Conservation (phyloP, 2,113 vertebrate genomes). For the Equus przewalskii region DNA sequence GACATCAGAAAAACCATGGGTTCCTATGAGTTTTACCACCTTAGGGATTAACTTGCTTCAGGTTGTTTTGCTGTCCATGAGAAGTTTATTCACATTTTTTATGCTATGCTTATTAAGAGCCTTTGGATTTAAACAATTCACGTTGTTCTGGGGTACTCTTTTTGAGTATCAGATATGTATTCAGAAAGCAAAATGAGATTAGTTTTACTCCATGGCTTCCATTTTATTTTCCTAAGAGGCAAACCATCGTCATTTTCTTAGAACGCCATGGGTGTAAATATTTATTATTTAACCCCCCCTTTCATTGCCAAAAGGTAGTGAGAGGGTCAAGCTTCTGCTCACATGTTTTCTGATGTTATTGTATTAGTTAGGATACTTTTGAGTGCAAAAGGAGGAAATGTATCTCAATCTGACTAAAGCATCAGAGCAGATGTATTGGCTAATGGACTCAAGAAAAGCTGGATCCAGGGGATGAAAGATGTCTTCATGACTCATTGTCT, state of each 20-base stretch:
- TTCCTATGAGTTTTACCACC: not conserved
- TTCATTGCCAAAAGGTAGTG: not conserved
- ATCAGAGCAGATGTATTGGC: not conserved
- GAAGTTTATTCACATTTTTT: not conserved
- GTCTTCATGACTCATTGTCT: not conserved
- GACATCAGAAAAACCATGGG: constrained; percentile 4
- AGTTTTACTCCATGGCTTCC: not conserved
- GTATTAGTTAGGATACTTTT: not conserved
- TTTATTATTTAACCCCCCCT: not conserved
- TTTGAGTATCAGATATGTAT: not conserved
- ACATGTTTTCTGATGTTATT: not conserved
- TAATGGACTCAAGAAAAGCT: not conserved
- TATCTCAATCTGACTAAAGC: not conserved
- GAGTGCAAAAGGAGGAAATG: not conserved
- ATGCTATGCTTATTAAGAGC: not conserved
- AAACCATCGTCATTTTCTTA: not conserved
- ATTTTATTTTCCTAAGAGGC: not conserved
- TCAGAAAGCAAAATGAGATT: constrained; percentile 22
- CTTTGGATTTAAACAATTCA: not conserved
- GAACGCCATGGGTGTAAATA: not conserved
- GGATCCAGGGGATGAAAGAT: not conserved
- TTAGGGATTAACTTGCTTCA: constrained; percentile 1
- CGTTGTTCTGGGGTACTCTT: not conserved
- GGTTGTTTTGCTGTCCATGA: not conserved
- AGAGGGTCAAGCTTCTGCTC: not conserved